Evolutionary conservation across 2,888 invertebrate species (phyloP), one percentile per base, ranked within the genome.

Genomic region (Drosophila borealis): DNA sequence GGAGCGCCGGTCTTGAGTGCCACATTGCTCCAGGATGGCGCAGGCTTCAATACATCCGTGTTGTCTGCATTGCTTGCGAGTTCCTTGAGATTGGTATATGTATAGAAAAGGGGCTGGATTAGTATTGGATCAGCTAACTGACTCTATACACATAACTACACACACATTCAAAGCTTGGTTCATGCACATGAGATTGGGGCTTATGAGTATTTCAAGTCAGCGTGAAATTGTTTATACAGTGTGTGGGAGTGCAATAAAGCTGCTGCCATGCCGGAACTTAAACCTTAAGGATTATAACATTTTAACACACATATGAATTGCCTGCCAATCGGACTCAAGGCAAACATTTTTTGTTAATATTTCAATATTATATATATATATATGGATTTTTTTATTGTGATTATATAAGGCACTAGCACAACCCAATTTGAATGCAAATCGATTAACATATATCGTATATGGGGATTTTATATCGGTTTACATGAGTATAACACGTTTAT

Each of bases 1-100:
- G 94, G 93, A 29, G 94, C 48, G 2, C 86, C 83, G 0, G 88
- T 72, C 55, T 88, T 90, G 34, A 91, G 72, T 81, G 93, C 82
- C 78, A 93, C 89, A 75, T 93, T 92, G 55, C 92, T 90, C 94
- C 94, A 94, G 2, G 94, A 94, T n/a, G 94, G 94, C 41, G 94
- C 93, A 2, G 94, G 93, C 83, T 94, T 94, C 77, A 93, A 88
- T 73, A 93, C 80, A 76, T 92, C 92, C 68, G 90, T 79, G 66
- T 89, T 74, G 67, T 92, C 92, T 73, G 90, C 86, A 79, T 86
- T 91, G 79, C 83, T 90, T 78, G 89, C 90, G 74, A 92, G 88
- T 82, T 92, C 92, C 92, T 92, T 84, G 0, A 50, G 42, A 14
- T 41, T 17, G n/a, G 19, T 36, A 29, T 19, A 8, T n/a, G 6